Evolutionary conservation across 2,888 invertebrate species (phyloP), one percentile per base, ranked within the genome.

Genomic region (Cephus pulcher): DNA sequence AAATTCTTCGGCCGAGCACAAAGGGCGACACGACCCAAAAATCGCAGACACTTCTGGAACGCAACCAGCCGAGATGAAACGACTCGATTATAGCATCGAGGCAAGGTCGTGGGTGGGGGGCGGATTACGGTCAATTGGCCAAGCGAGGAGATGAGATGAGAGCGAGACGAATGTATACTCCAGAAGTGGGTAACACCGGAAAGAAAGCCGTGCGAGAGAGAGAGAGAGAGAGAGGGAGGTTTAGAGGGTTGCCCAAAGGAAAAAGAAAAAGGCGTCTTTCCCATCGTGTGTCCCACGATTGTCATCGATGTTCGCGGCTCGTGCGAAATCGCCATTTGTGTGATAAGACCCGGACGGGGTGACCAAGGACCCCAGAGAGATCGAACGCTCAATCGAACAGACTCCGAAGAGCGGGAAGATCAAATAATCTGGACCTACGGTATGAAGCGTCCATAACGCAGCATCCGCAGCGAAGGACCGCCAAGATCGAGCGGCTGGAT

Each of bases 51-150:
- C 79, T 74, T 76, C 76, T 74, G 79, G 74, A 73, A 73, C 37
- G 69, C 68, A 70, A 68, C 74, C 76, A 56, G 75, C 69, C 74
- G 56, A 74, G 80, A 74, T 74, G 80, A 79, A 78, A 76, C 80
- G 76, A 79, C 71, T 82, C 82, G 81, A 80, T 83, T 83, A 79
- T 75, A 79, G 79, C 74, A 56, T 68, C 76, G 74, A 40, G 73
- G 69, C 74, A 33, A 69, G 75, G 35, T 30, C 23, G 30, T 23
- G 34, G 32, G 12, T 75, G 56, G 77, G 73, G 78, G 76, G 76
- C 80, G 79, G 79, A 82, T 80, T 79, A 80, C 82, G 78, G 77
- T 80, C 80, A 80, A 71, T 76, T 74, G 71, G 78, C 75, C 77
- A 69, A 73, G 35, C 37, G 15, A 73, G 12, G 12, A 73, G 76